A percentile compares a stretch with the other conserved stretches of the same genome.
Conservation (phyloP, 2,888 invertebrate genomes). For the Tetheella fluctuosa region DNA sequence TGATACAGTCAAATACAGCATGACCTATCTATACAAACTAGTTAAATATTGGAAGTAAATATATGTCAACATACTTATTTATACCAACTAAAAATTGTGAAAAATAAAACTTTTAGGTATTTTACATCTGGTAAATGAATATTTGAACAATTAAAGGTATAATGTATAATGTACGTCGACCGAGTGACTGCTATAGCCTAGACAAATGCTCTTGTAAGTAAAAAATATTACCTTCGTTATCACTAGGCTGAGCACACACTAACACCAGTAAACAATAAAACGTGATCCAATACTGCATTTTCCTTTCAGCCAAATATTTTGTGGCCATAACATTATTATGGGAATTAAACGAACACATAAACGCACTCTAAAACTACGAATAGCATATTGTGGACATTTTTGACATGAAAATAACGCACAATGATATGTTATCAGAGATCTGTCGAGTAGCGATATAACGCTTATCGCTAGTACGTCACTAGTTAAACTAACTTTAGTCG, state of each 20-base stretch:
- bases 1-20: no score
- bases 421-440: slow-evolving; percentile 72
- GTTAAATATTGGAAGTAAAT: no score
- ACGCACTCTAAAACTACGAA: slow-evolving; percentile 21
- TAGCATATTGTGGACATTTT: slow-evolving; percentile 42
- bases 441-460: slow-evolving; percentile 50
- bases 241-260: slow-evolving; percentile 45
- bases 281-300: slow-evolving; percentile 54
- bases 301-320: slow-evolving; percentile 28
- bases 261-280: slow-evolving; percentile 51
- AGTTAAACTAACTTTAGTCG: slow-evolving; percentile 30
- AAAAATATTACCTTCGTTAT: slow-evolving; percentile 39
- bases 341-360: slow-evolving; percentile 21
- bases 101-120: no score
- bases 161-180: no score
- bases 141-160: no score
- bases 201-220: background rate
- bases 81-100: no score
- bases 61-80: no score
- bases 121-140: no score
- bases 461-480: slow-evolving; percentile 60
- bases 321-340: slow-evolving; percentile 31
- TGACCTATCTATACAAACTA: no score
- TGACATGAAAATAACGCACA: slow-evolving; percentile 53
- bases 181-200: background rate